These are phyloP conservation scores for Mesoclemmys tuberculata DNA, from an alignment of 2,113 vertebrate genomes.

Conservation along the genomic window DNA sequence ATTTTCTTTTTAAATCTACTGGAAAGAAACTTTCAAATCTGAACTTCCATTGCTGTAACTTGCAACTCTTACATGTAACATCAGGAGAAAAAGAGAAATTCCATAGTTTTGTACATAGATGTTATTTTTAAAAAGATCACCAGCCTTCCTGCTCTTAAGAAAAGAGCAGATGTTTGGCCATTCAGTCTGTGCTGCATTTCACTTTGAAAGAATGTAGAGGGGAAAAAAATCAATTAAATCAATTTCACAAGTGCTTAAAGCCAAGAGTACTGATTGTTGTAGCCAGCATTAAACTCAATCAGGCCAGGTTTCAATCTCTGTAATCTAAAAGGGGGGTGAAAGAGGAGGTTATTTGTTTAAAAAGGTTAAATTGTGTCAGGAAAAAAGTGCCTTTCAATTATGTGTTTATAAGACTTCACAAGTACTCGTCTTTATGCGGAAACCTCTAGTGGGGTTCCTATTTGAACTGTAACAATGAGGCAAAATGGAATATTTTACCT, in stretches of 20 bases:
- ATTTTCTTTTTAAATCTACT: background rate
- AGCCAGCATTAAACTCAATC: background rate
- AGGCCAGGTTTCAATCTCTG: background rate
- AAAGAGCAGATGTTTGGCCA: background rate
- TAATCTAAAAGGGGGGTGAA: background rate
- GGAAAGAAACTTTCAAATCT: background rate
- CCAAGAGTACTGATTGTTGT: background rate
- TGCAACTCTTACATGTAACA: background rate
- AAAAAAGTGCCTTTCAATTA: background rate
- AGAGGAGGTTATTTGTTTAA: background rate
- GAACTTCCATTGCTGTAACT: background rate
- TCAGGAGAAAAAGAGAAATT: background rate
- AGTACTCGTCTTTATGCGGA: background rate
- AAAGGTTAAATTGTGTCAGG: background rate
- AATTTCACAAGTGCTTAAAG: background rate
- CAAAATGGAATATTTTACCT: background rate
- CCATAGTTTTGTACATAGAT: background rate
- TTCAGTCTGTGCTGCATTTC: background rate
- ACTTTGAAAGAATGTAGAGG: background rate
- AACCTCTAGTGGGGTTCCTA: background rate
- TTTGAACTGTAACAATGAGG: background rate
- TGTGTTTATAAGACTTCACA: background rate
- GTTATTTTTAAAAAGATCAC: background rate
- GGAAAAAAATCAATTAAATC: background rate
- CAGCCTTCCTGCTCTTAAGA: background rate